phyloP scores from a whole-genome alignment of 1,140 invertebrate species.

The Bactericera cockerelli region DNA sequence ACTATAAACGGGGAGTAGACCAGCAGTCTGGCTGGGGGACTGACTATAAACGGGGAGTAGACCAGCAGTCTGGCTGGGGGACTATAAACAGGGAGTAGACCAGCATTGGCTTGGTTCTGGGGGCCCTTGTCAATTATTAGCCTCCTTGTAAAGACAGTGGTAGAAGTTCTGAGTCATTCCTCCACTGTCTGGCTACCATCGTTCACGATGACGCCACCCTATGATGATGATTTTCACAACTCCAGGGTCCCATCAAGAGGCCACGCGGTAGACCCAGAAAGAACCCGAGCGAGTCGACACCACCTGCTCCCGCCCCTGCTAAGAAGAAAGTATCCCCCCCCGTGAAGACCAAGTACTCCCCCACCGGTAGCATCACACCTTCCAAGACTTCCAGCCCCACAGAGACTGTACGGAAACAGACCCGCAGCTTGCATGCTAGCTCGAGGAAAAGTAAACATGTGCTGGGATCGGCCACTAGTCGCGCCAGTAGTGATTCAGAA shows the following conservation, averaged over 20 bases:
- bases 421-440: background rate
- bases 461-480: background rate
- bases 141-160: no score
- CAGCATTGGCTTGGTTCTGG: no score
- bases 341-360: background rate
- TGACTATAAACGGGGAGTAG: no score
- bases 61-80: no score
- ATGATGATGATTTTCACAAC: no score
- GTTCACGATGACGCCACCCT: no score
- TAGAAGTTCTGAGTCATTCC: no score
- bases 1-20: no score
- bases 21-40: no score
- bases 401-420: constrained; percentile 3
- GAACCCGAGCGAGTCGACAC: background rate
- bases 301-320: background rate
- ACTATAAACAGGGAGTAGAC: no score
- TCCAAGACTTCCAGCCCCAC: background rate
- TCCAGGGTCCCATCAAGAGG: background rate
- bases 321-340: background rate
- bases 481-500: constrained; percentile 26
- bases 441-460: constrained; percentile 4
- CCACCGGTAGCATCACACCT: background rate
- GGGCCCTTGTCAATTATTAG: no score
- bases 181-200: no score
- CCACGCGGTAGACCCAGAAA: background rate